Base-by-base conservation (phyloP, 2,888 invertebrate genomes). In the Cataglyphis cursor region DNA sequence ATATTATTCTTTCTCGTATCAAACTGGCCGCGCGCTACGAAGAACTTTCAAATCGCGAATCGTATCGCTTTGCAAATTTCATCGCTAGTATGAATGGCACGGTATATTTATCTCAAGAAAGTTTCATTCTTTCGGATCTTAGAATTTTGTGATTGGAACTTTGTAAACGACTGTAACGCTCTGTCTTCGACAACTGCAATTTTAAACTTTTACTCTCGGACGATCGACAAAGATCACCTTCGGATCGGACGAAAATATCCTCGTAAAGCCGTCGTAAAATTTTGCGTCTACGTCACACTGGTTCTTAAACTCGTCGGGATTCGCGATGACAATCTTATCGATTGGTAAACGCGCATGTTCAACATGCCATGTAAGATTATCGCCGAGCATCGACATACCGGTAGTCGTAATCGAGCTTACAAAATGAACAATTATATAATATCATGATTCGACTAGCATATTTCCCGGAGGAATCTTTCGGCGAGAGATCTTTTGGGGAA, bases 371-470 rank as follows among this genome's bases (percentile, higher is more conserved):
- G 62, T 48, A 24, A 10, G 38, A 18, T 44, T 80, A 81, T 54
- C 61, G 38, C 72, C 12, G 62, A 51, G 3, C 59, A 68, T 24
- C 54, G 66, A 66, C 80, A 54, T 51, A 51, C 51, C 74, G 78
- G 57, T 68, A 57, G 48, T 88, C 59, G 62, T 81, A 82, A 90
- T 87, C 78, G 59, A 70, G 66, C 72, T 76, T 51, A 51, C 51
- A 82, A 84, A 84, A 84, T 78, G 84, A 51, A 88, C 87, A 85
- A 86, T 90, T 89, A 85, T 83, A 74, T 62, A 81, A 57, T 41
- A 81, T 44, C 76, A 81, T 83, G 81, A 90, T 89, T 84, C 85
- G 84, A 85, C 85, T 59, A 51, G 75, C 70, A 15, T 59, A 41
- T 59, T n/a, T 88, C 87, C 62, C 68, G 62, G 78, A 66, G 73